Evolutionary conservation across 2,797 vertebrate genomes (phyloP).

Genomic region (Percopsis omiscomaycus): DNA sequence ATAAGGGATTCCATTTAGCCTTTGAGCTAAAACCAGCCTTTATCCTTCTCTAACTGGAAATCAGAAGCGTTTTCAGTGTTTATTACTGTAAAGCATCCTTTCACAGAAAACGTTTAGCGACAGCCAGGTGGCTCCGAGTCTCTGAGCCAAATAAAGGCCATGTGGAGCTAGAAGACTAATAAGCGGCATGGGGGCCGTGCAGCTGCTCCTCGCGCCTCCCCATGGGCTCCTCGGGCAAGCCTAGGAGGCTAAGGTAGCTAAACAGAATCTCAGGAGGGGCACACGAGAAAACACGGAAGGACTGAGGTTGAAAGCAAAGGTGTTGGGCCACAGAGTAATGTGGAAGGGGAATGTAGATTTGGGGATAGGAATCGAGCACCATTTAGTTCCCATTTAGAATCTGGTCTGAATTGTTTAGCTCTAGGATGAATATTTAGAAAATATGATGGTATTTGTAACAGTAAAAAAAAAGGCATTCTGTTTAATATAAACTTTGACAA

Average conservation of each 20-base stretch:
- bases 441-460: too few species aligned
- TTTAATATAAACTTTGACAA: not conserved
- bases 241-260: slow-evolving; percentile 37
- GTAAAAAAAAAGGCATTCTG: too few species aligned
- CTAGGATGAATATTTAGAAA: too few species aligned
- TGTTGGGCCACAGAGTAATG: not conserved
- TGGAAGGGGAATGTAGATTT: slow-evolving; percentile 1
- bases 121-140: slow-evolving; percentile 37
- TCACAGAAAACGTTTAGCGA: too few species aligned
- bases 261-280: slow-evolving; percentile 26
- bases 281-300: slow-evolving; percentile 12
- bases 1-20: slow-evolving; percentile 18
- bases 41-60: slow-evolving; percentile 12
- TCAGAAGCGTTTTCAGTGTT: slow-evolving; percentile 9
- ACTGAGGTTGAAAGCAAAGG: not conserved
- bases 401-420: too few species aligned
- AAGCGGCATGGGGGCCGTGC: slow-evolving; percentile 52
- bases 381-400: too few species aligned
- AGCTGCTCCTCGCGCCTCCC: slow-evolving; percentile 48
- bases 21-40: slow-evolving; percentile 4
- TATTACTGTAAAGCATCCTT: too few species aligned
- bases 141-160: slow-evolving; percentile 49
- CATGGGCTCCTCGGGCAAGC: slow-evolving; percentile 33
- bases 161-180: slow-evolving; percentile 51
- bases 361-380: too few species aligned